Evolutionary conservation across 2,113 vertebrate genomes (phyloP).

Genomic region (Picathartes gymnocephalus): DNA sequence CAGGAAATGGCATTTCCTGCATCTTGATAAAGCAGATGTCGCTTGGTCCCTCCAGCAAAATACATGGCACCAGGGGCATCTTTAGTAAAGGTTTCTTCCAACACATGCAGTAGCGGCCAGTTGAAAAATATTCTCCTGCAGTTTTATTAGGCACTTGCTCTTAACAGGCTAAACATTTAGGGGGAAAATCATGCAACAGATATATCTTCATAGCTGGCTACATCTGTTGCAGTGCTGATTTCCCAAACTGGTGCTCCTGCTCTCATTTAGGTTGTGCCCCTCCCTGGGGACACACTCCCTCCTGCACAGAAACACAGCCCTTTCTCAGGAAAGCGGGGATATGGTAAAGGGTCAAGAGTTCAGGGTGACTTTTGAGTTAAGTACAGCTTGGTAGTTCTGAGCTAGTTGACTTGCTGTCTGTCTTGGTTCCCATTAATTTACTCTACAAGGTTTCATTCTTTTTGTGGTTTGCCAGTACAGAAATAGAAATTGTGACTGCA

Average conservation of each 20-base stretch:
- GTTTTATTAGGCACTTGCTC: not conserved
- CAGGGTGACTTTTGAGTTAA: not conserved
- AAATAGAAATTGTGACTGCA: not conserved
- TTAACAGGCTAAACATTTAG: not conserved
- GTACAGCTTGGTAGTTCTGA: not conserved
- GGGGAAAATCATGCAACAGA: not conserved
- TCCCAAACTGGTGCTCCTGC: not conserved
- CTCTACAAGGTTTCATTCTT: not conserved
- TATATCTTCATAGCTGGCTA: not conserved
- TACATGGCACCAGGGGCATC: not conserved
- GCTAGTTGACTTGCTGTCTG: not conserved
- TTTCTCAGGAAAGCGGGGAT: not conserved
- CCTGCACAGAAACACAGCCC: not conserved
- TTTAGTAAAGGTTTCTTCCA: not conserved
- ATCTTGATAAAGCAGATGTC: constrained; percentile 45
- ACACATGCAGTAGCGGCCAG: not conserved
- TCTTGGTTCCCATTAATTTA: not conserved
- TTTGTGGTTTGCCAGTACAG: not conserved
- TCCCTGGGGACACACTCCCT: not conserved
- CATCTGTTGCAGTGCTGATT: not conserved
- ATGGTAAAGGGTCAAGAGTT: fast-evolving
- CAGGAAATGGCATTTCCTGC: constrained; percentile 18
- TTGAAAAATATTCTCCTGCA: not conserved
- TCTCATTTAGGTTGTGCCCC: not conserved
- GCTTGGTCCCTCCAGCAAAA: constrained; percentile 22